Percentiles rank a stretch among this genome's conserved stretches.
These are phyloP conservation scores for Drosophila anomalata DNA, from an alignment of 2,888 invertebrate species.

Conservation along the genomic window DNA sequence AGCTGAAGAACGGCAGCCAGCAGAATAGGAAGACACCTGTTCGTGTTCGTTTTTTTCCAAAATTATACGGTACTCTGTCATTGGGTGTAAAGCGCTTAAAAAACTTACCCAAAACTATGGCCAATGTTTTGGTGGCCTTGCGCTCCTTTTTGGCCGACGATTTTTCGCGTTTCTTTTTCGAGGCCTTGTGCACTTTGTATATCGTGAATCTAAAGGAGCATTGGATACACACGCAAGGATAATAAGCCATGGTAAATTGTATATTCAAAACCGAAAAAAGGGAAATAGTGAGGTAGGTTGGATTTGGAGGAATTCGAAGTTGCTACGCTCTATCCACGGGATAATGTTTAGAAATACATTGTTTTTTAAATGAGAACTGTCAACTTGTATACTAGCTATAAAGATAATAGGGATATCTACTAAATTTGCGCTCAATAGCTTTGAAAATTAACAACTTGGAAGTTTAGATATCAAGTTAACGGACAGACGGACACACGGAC, in stretches of 20 bases:
- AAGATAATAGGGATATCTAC: no score
- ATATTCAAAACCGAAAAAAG: slow-evolving; percentile 13
- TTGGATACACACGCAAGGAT: slow-evolving; percentile 28
- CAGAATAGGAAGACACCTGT: slow-evolving; percentile 98
- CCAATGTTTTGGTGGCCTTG: slow-evolving; percentile 99
- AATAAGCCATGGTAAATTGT: slow-evolving; percentile 52
- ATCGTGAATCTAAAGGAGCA: slow-evolving; percentile 89
- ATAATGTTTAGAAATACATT: no score
- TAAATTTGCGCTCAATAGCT: no score
- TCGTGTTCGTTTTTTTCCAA: background rate
- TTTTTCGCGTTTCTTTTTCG: slow-evolving; percentile 96
- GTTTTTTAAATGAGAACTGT: no score
- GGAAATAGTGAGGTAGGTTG: background rate
- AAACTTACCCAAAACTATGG: slow-evolving; percentile 97
- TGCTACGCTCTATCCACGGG: background rate
- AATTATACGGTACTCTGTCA: background rate
- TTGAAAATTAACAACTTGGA: no score
- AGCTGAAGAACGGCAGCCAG: slow-evolving; percentile 99
- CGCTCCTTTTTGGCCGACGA: slow-evolving; percentile 97
- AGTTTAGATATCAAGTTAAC: no score
- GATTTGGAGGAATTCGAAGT: background rate
- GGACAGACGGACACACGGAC: no score
- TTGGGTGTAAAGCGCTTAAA: background rate
- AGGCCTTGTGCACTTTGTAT: slow-evolving; percentile 96
- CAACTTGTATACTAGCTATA: no score